These are phyloP conservation scores for Pandion haliaetus DNA, from an alignment of 2,113 vertebrate species.

Conservation along the genomic window DNA sequence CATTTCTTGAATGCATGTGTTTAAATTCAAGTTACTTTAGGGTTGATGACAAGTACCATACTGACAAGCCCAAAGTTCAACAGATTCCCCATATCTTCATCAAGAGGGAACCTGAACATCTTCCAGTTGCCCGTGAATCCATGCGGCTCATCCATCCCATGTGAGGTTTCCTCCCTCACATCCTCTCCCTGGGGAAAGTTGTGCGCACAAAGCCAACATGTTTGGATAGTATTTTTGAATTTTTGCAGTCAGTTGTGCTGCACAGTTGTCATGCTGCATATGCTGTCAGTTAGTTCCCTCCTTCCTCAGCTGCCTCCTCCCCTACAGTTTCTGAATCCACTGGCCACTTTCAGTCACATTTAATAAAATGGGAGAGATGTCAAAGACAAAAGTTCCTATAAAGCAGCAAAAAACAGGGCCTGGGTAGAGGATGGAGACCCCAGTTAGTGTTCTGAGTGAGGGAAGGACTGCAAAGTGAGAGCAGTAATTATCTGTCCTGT, in stretches of 20 bases:
- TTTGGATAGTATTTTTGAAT: neutral
- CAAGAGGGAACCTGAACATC: neutral
- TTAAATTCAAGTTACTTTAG: neutral
- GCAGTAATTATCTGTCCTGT: neutral
- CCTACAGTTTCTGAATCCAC: neutral
- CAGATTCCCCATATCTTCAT: neutral
- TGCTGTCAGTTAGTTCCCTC: neutral
- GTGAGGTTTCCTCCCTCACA: neutral
- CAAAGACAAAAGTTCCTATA: neutral
- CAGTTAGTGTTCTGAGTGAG: neutral
- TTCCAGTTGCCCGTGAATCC: neutral
- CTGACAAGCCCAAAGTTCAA: neutral
- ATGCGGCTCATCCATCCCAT: neutral
- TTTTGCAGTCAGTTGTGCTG: neutral
- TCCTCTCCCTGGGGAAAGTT: neutral
- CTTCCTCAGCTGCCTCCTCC: neutral
- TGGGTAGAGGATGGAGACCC: fast-evolving
- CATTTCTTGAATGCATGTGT: neutral
- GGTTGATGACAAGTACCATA: neutral
- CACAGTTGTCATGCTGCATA: neutral
- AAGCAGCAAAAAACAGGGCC: neutral
- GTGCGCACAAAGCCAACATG: neutral
- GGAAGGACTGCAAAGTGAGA: neutral
- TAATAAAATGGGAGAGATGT: neutral
- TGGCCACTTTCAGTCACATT: neutral